Conservation (phyloP, 2,888 invertebrate genomes). For the Diarsia mendica region DNA sequence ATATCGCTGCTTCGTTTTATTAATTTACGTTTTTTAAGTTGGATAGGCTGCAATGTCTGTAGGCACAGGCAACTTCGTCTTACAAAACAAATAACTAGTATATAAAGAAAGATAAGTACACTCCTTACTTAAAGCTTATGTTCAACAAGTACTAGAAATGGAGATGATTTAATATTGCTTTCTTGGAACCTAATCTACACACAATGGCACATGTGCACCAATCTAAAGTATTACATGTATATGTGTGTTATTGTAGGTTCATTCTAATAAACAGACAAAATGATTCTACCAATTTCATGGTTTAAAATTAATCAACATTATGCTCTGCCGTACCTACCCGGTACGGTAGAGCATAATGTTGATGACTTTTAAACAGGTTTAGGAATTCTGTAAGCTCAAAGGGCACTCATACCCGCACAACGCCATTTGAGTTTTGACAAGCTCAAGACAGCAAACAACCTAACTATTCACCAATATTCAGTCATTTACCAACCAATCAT, state of each 20-base stretch:
- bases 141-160: slow-evolving; percentile 22
- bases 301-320: neutral
- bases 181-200: slow-evolving; percentile 15
- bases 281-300: neutral
- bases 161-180: slow-evolving; percentile 16
- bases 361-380: too few species aligned
- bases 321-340: neutral
- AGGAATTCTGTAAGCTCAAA: neutral
- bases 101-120: neutral
- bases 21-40: slow-evolving; percentile 1
- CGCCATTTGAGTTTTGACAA: neutral
- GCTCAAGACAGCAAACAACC: too few species aligned
- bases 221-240: too few species aligned
- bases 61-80: neutral
- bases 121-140: neutral
- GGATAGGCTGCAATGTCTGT: too few species aligned
- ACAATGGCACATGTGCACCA: neutral
- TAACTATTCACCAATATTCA: neutral
- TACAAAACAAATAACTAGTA: neutral
- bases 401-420: neutral
- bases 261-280: slow-evolving; percentile 3
- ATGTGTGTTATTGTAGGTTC: too few species aligned
- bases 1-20: slow-evolving; percentile 69
- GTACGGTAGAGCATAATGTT: too few species aligned
- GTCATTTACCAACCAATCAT: neutral